These are phyloP conservation scores for Origma solitaria DNA, from an alignment of 2,113 vertebrate genomes.

Conservation along the genomic window DNA sequence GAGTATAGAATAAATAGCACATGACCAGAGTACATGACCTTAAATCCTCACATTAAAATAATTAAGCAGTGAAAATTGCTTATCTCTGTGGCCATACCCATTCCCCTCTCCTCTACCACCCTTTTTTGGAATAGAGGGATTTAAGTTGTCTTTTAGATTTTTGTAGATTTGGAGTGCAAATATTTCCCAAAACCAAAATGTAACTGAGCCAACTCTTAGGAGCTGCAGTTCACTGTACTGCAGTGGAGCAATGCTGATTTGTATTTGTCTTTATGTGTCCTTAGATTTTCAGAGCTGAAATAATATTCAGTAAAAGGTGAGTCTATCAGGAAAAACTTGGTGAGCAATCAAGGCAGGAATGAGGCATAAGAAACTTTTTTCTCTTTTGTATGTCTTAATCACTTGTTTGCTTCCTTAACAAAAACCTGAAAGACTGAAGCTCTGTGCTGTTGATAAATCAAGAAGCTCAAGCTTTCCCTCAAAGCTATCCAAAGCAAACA, in stretches of 20 bases:
- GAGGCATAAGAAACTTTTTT: neutral
- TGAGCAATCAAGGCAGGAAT: neutral
- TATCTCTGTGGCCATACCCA: neutral
- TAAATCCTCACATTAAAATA: neutral
- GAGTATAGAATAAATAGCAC: neutral
- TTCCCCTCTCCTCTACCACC: neutral
- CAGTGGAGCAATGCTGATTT: neutral
- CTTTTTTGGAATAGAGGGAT: neutral
- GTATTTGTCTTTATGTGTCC: neutral
- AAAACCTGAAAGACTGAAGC: neutral
- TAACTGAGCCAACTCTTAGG: neutral
- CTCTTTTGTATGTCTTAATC: neutral
- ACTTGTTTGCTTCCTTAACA: neutral
- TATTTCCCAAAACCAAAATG: neutral
- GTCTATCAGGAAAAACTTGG: neutral
- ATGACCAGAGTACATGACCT: neutral
- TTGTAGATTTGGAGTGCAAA: neutral
- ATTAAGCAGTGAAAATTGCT: neutral
- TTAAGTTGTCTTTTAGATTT: neutral
- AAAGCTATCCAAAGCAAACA: neutral
- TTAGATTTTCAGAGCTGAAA: neutral
- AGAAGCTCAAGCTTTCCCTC: neutral
- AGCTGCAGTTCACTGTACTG: neutral
- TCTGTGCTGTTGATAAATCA: neutral
- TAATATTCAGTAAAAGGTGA: neutral